Conservation (phyloP, 53 echinoderm and acorn worm species). For the Stichopus horrens region DNA sequence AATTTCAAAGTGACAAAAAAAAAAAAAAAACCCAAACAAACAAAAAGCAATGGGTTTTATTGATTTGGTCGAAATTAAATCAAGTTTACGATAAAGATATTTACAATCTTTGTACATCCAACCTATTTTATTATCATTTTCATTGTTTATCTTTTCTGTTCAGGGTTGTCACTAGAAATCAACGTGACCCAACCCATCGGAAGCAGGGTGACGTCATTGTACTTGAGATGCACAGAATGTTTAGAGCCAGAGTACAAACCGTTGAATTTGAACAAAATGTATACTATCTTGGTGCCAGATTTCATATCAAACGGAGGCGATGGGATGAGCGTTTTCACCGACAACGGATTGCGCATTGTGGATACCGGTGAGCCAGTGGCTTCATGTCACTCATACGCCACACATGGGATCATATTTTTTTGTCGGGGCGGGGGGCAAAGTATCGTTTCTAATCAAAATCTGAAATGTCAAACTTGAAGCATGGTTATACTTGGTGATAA, state of each 20-base stretch:
- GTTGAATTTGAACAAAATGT: slow-evolving; percentile 52
- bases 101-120: neutral
- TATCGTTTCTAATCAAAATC: neutral
- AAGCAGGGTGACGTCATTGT: slow-evolving; percentile 56
- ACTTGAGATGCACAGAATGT: slow-evolving; percentile 71
- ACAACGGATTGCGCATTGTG: slow-evolving; percentile 9
- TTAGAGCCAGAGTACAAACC: slow-evolving; percentile 67
- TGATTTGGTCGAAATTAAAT: no score
- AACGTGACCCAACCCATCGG: slow-evolving; percentile 21
- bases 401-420: neutral
- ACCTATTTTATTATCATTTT: no score
- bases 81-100: neutral
- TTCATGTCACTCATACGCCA: neutral
- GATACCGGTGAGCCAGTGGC: neutral
- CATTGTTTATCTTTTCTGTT: neutral
- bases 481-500: neutral
- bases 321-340: slow-evolving; percentile 61
- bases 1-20: no score
- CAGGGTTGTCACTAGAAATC: neutral
- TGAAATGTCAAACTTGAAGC: neutral
- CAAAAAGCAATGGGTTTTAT: no score
- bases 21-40: no score
- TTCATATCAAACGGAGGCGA: slow-evolving; percentile 73
- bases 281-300: slow-evolving; percentile 58
- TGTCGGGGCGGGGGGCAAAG: neutral